Percentiles rank a stretch among this genome's conserved stretches.
These are phyloP conservation scores for Otocyon megalotis DNA, from an alignment of 2,113 vertebrate genomes.

Conservation along the genomic window DNA sequence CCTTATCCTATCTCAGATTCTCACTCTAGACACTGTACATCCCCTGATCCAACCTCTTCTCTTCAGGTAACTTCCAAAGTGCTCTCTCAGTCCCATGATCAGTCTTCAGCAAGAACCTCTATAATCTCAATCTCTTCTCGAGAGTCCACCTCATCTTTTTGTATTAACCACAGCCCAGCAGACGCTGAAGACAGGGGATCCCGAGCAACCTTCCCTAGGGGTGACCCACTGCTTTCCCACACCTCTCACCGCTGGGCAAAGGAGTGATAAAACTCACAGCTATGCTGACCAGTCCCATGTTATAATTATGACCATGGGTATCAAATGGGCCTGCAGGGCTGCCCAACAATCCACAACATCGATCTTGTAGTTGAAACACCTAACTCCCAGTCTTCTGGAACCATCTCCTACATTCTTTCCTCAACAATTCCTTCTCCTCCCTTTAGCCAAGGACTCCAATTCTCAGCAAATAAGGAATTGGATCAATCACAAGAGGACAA, in stretches of 20 bases:
- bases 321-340: neutral
- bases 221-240: neutral
- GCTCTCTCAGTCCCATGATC: neutral
- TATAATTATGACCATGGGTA: too few species aligned
- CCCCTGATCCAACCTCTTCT: neutral
- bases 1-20: neutral
- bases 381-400: neutral
- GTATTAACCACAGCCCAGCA: neutral
- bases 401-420: neutral
- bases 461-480: neutral
- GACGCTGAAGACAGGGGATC: neutral
- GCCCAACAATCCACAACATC: neutral
- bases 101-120: neutral
- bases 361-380: neutral
- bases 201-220: neutral
- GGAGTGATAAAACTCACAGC: neutral
- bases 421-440: neutral
- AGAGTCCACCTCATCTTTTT: accelerated
- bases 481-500: neutral
- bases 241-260: too few species aligned
- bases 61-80: neutral
- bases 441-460: neutral
- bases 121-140: neutral
- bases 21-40: neutral
- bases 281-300: neutral